Conservation (phyloP, 2,888 invertebrate species). For the Drosophila siamana region DNA sequence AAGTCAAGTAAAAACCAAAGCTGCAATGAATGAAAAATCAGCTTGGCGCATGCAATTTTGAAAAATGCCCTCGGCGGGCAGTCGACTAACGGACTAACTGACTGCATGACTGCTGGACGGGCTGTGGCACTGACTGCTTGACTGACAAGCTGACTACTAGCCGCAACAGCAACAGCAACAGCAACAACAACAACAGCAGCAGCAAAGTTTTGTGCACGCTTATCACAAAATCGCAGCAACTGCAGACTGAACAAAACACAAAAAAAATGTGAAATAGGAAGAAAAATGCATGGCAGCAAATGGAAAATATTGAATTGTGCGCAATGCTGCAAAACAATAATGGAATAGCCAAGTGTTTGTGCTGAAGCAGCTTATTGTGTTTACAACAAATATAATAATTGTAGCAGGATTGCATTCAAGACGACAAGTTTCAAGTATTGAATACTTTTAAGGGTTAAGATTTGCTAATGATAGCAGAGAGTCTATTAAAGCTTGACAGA, state of each 20-base stretch:
- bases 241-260: constrained; percentile 8
- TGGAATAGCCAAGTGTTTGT: neutral
- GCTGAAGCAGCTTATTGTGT: neutral
- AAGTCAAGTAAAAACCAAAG: constrained; percentile 43
- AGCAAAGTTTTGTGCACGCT: constrained; percentile 38
- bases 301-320: constrained; percentile 9
- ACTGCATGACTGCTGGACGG: constrained; percentile 22
- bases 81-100: constrained; percentile 54
- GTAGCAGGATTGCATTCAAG: neutral
- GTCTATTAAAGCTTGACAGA: too few species aligned
- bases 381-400: neutral
- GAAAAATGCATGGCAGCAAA: neutral
- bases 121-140: constrained; percentile 24
- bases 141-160: constrained; percentile 44
- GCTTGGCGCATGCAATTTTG: constrained; percentile 76
- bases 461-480: too few species aligned
- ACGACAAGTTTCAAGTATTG: neutral
- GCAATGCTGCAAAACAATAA: constrained; percentile 20
- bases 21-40: constrained; percentile 82
- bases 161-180: constrained; percentile 26
- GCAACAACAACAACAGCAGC: constrained; percentile 16
- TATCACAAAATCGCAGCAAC: constrained; percentile 53
- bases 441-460: too few species aligned
- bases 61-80: constrained; percentile 65
- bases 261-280: constrained; percentile 4